Evolutionary conservation across 2,797 vertebrate genomes (phyloP).

Genomic region (Melanotaenia nigrans): DNA sequence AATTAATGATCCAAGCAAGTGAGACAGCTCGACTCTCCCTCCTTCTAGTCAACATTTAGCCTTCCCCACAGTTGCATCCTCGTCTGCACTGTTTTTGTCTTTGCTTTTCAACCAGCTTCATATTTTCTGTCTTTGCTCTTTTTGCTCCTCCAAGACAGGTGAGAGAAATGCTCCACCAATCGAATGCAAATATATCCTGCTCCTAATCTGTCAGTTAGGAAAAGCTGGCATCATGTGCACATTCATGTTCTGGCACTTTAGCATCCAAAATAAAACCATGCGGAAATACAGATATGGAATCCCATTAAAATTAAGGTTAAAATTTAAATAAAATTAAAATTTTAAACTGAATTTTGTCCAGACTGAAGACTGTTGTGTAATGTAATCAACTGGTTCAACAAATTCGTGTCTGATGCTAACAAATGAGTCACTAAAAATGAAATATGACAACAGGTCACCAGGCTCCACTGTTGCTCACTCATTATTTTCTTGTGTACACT

Average conservation of each 20-base stretch:
- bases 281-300: neutral
- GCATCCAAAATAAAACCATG: neutral
- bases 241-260: neutral
- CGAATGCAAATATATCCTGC: conserved; percentile 7
- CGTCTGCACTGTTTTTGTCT: conserved; percentile 18
- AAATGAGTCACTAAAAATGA: neutral
- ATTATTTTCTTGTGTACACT: neutral
- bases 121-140: neutral
- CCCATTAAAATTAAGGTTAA: neutral
- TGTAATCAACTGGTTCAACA: neutral
- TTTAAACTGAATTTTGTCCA: neutral
- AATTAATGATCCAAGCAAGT: conserved; percentile 79
- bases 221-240: neutral
- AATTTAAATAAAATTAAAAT: neutral
- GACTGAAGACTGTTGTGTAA: neutral
- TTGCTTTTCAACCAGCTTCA: neutral
- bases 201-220: conserved; percentile 12
- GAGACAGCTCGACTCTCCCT: conserved; percentile 59
- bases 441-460: neutral
- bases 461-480: neutral
- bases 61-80: conserved; percentile 38
- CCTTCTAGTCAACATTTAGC: conserved; percentile 61
- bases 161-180: conserved; percentile 10
- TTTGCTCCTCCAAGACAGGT: neutral
- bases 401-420: neutral